Percentiles rank a stretch among this genome's conserved stretches.
phyloP scores from a whole-genome alignment of 2,888 invertebrate genomes.

The Formica aserva region DNA sequence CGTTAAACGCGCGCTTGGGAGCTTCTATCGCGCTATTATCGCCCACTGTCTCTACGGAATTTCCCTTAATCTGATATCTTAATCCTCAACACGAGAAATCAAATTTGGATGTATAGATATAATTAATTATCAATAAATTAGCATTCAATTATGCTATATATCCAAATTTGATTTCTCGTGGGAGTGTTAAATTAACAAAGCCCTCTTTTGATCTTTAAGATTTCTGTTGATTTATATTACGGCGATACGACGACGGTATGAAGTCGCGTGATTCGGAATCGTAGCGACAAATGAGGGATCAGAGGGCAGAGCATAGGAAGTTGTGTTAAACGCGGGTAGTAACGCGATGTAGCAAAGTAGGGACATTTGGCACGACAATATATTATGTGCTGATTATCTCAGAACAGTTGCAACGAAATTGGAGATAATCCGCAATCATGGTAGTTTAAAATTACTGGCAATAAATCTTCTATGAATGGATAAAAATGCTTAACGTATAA shows the following conservation, averaged over 20 bases:
- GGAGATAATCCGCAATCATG: constrained; percentile 38
- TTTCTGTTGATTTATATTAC: constrained; percentile 49
- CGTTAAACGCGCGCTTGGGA: background rate
- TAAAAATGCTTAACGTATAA: constrained; percentile 9
- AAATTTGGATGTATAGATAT: background rate
- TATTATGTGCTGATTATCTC: constrained; percentile 49
- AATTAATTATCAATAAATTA: background rate
- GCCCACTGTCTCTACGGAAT: background rate
- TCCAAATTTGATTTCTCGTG: background rate
- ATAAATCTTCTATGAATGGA: background rate
- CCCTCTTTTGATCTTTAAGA: constrained; percentile 9
- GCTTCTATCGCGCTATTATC: background rate
- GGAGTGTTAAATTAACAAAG: background rate
- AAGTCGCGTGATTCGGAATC: constrained; percentile 37
- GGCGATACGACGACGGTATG: constrained; percentile 35
- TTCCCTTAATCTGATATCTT: background rate
- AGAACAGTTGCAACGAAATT: constrained; percentile 29
- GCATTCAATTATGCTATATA: background rate
- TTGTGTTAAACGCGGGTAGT: constrained; percentile 54
- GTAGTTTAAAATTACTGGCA: constrained; percentile 35
- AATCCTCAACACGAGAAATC: background rate
- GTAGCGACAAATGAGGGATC: constrained; percentile 50
- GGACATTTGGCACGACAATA: constrained; percentile 55
- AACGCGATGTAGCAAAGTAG: constrained; percentile 45
- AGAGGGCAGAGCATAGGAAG: constrained; percentile 37